Evolutionary conservation across 2,113 vertebrate genomes (phyloP), one percentile per base, ranked within the genome.

Genomic region (Glaucomys volans): DNA sequence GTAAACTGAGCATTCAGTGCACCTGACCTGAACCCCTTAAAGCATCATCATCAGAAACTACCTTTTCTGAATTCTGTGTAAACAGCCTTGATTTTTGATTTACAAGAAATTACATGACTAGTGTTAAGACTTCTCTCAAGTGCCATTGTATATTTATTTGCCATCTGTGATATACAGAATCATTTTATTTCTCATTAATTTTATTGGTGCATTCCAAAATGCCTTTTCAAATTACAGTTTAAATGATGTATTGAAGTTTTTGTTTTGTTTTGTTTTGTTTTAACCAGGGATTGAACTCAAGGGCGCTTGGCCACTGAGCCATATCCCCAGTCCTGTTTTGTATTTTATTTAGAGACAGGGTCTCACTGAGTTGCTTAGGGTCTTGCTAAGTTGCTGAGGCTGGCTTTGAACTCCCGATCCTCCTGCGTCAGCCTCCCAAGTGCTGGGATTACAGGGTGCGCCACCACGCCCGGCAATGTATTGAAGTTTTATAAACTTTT

Each of bases 161-260:
- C 17, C 44, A 37, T 71, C 8, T 57, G 8, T 75, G 75, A n/a
- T 74, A 52, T 57, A 52, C 17, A 30, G 1, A 42, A 13, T 28
- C 83, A 69, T 71, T 22, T 75, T 52, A 52, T 42, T 88, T 76
- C 81, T 84, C 80, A 40, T 83, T 90, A 66, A 52, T 74, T 90
- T 95, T 66, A 85, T 57, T 42, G 4, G 54, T 52, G 28, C 8
- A 44, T 82, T 77, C 32, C 18, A 59, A 93, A 85, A 91, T 74
- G 1, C 12, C 67, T 88, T 93, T 88, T 64, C 17, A 72, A 96
- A 69, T 79, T 84, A 62, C 0, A 59, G 44, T 72, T 91, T 91
- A 87, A 96, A 42, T 64, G 9, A 24, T 66, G 7, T 24, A 26
- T 75, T 72, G 22, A 42, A 8, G 9, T 32, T 62, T 52, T 47